These are phyloP conservation scores for Phaenicophaeus curvirostris DNA, from an alignment of 2,797 vertebrate species.

Conservation along the genomic window DNA sequence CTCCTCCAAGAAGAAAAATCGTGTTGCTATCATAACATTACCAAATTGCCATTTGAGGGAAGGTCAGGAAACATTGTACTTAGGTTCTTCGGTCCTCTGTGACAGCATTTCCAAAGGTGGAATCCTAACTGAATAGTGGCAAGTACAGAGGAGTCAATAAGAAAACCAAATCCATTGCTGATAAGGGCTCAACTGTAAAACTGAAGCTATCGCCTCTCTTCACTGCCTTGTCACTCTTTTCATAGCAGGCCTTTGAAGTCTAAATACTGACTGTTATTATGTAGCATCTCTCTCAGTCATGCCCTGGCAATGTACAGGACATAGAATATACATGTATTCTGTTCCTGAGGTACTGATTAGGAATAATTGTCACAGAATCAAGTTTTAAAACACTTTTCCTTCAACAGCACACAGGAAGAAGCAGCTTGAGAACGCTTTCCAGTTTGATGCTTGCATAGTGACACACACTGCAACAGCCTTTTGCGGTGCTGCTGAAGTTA, in stretches of 20 bases:
- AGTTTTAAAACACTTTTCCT: background rate
- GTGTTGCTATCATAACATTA: background rate
- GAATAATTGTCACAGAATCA: background rate
- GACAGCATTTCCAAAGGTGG: background rate
- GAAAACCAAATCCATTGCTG: background rate
- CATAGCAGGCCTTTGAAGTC: background rate
- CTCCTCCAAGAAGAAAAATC: background rate
- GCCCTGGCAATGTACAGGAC: background rate
- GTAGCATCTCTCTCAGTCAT: background rate
- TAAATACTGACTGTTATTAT: background rate
- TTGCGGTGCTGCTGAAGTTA: background rate
- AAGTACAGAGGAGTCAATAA: background rate
- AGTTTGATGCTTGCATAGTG: background rate
- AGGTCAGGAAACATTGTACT: background rate
- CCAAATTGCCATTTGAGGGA: background rate
- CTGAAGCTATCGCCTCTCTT: background rate
- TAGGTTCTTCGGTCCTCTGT: background rate
- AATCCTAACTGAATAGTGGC: background rate
- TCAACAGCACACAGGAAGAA: background rate
- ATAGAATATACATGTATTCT: background rate
- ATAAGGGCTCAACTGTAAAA: background rate
- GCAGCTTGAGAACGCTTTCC: background rate
- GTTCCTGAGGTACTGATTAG: background rate
- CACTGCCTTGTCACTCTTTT: background rate
- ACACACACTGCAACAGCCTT: fast-evolving